Evolutionary conservation across 2,797 vertebrate genomes (phyloP).

Genomic region (Danio kyathit): DNA sequence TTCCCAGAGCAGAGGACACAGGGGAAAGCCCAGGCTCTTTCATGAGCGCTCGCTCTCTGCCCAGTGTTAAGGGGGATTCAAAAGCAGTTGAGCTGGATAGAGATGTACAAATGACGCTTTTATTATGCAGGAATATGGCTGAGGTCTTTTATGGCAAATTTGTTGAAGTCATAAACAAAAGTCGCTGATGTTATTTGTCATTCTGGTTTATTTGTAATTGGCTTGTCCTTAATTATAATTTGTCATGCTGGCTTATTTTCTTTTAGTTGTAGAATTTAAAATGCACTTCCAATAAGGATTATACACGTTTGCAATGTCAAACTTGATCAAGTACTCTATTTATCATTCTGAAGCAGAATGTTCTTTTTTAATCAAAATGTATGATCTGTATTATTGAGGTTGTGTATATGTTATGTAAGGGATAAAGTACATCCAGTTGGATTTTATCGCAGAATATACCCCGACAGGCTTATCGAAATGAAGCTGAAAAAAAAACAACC

Average conservation of each 20-base stretch:
- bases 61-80: constrained; percentile 75
- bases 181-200: not conserved
- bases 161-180: constrained; percentile 5
- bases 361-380: too few species aligned
- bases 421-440: too few species aligned
- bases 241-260: not conserved
- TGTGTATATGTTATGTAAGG: too few species aligned
- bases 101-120: constrained; percentile 68
- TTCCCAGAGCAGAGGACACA: constrained; percentile 73
- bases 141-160: constrained; percentile 70
- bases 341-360: too few species aligned
- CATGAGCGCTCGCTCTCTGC: constrained; percentile 81
- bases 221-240: too few species aligned
- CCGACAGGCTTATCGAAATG: too few species aligned
- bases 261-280: not conserved
- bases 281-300: not conserved
- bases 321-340: not conserved
- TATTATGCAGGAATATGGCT: constrained; percentile 74
- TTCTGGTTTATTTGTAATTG: not conserved
- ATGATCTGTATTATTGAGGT: too few species aligned
- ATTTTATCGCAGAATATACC: too few species aligned
- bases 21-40: constrained; percentile 72
- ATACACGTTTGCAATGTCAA: constrained; percentile 28
- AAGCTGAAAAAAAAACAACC: too few species aligned
- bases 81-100: constrained; percentile 75